Base-by-base conservation (phyloP, 2,797 vertebrate genomes). In the Sebastes vulpes region DNA sequence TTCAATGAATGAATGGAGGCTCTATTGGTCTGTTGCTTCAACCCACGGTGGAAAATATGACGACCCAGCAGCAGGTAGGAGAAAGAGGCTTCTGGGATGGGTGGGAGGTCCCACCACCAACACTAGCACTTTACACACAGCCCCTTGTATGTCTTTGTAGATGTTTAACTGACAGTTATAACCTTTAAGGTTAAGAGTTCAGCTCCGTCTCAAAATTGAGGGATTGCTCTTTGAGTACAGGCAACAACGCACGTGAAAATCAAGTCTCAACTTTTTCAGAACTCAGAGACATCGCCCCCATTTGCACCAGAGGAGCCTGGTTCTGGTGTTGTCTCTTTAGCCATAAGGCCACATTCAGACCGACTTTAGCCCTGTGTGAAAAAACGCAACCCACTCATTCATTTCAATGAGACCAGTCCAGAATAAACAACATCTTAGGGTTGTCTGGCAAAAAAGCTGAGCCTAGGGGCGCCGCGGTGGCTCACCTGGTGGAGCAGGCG, bases 41-140 rank as follows among this genome's bases (percentile, higher is more conserved):
- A 72, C 93, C 90, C 89, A 92, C 90, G 60, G 83, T 90, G 96
- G 95, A 96, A 96, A 95, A 85, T 94, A 88, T 93, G 91, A 94
- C 50, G 32, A 73, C 68, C 82, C 65, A 50, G 81, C 80, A 84
- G 88, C 91, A 94, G 90, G 94, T 93, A 93, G 85, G 84, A 91
- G 88, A 88, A 79, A 86, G 88, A 84, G 82, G 75, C 89, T 86
- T 82, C 75, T 84, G 70, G 85, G 73, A 63, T 20, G 48, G 52
- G 53, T 75, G 78, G 78, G 86, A 75, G 75, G 84, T 79, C 85
- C 75, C 67, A 60, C 77, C 60, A n/a, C 35, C 11, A 61, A 11
- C 26, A 57, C 38, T 20, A 28, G 68, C 26, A 71, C 74, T 75
- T 79, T 10, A 81, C 72, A 87, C 75, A 89, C 63, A 65, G 64